phyloP scores from a whole-genome alignment of 2,888 invertebrate genomes.

The Euphydryas editha region DNA sequence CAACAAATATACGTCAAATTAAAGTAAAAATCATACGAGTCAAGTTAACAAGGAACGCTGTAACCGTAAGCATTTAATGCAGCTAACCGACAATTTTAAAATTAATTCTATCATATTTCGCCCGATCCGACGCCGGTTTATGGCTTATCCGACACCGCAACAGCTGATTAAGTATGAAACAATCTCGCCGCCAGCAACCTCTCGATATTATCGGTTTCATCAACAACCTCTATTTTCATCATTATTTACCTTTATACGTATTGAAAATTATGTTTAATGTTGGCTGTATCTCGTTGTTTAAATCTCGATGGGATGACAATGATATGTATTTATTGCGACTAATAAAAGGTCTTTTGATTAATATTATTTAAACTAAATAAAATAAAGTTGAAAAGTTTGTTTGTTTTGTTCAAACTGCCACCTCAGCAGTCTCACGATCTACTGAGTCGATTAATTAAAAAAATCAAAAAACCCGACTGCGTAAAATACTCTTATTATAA shows the following conservation, averaged over 20 bases:
- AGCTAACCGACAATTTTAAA: conserved; percentile 71
- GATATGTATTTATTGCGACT: not conserved
- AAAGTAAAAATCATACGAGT: not conserved
- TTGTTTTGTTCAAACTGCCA: too few relatives aligned
- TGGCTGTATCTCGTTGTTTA: not conserved
- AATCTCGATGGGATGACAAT: not conserved
- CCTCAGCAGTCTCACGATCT: too few relatives aligned
- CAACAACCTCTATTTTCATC: conserved; percentile 50
- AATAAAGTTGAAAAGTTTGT: too few relatives aligned
- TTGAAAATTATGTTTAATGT: conserved; percentile 15
- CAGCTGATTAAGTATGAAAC: conserved; percentile 69
- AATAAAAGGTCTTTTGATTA: not conserved
- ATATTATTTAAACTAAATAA: not conserved
- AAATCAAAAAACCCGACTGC: too few relatives aligned
- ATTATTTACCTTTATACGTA: conserved; percentile 32
- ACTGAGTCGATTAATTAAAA: too few relatives aligned
- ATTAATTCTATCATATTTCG: conserved; percentile 76
- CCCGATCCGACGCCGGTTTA: conserved; percentile 56
- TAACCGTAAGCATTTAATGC: conserved; percentile 54
- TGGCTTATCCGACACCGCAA: conserved; percentile 61
- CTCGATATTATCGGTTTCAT: conserved; percentile 63
- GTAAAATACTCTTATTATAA: too few relatives aligned
- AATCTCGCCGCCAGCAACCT: conserved; percentile 61
- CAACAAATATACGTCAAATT: not conserved
- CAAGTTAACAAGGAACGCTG: conserved; percentile 5